Evolutionary conservation across 1,140 invertebrate genomes (phyloP).

Genomic region (Panagrolaimus sp.): DNA sequence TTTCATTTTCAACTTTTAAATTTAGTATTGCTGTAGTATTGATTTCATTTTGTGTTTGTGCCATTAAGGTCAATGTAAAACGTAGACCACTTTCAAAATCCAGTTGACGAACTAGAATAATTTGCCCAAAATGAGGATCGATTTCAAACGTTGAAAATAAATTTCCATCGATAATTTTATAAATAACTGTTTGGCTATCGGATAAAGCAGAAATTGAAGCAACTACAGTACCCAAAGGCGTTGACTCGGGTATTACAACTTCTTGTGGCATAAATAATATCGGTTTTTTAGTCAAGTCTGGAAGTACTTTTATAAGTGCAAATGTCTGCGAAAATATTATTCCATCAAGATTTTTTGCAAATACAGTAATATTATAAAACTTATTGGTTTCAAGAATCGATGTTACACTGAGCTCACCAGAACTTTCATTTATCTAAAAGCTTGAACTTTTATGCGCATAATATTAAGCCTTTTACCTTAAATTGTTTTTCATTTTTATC

Average conservation of each 20-base stretch:
- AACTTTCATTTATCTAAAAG: not conserved
- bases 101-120: not conserved
- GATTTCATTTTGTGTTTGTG: not conserved
- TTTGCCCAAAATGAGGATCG: not conserved
- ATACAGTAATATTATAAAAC: not conserved
- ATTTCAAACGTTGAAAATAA: not conserved
- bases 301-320: not conserved
- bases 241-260: not conserved
- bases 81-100: not conserved
- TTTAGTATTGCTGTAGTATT: not conserved
- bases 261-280: not conserved
- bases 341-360: not conserved
- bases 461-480: not conserved
- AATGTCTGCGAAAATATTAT: not conserved
- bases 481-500: not conserved
- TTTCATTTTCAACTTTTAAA: not conserved
- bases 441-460: not conserved
- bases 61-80: not conserved
- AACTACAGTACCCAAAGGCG: not conserved
- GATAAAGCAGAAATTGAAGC: not conserved
- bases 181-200: not conserved
- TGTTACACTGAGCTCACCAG: not conserved
- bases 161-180: constrained; percentile 5
- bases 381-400: not conserved
- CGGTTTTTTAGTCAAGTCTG: not conserved